Evolutionary conservation across 2,797 vertebrate species (phyloP).

Genomic region (Pangasius mekongensis): DNA sequence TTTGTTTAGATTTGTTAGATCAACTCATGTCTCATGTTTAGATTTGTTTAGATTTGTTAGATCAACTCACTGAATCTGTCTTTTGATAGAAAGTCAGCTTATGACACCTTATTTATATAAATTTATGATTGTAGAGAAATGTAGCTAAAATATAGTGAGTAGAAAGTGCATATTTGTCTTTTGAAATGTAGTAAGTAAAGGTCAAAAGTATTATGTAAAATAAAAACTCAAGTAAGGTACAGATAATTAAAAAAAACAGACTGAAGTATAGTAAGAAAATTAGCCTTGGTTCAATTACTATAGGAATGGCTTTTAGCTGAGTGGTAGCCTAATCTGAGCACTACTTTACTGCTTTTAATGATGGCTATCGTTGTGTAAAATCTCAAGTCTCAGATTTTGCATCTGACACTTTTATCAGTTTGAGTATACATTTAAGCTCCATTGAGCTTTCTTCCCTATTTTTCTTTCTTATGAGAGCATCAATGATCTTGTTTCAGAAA

Average conservation of each 20-base stretch:
- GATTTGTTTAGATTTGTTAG: not conserved
- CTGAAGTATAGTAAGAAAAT: not conserved
- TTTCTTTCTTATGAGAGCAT: constrained; percentile 37
- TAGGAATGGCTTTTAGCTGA: not conserved
- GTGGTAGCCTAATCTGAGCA: not conserved
- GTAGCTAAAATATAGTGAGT: not conserved
- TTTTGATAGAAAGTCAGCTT: not conserved
- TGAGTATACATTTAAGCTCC: not conserved
- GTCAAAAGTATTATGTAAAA: not conserved
- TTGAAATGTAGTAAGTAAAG: not conserved
- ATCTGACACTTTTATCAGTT: constrained; percentile 53
- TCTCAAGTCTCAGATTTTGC: not conserved
- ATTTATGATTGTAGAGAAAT: not conserved
- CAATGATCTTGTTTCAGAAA: not conserved
- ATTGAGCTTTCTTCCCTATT: constrained; percentile 41
- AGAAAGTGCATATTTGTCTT: not conserved
- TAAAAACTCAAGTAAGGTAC: not conserved
- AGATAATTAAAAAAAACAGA: not conserved
- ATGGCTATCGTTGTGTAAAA: not conserved
- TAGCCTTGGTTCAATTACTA: not conserved
- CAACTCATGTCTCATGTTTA: not conserved
- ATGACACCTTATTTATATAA: not conserved
- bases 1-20: not conserved
- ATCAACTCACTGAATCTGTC: not conserved
- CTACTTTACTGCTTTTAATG: not conserved